These are phyloP conservation scores for Drosophila affinis DNA, from an alignment of 2,888 invertebrate species.

Conservation along the genomic window DNA sequence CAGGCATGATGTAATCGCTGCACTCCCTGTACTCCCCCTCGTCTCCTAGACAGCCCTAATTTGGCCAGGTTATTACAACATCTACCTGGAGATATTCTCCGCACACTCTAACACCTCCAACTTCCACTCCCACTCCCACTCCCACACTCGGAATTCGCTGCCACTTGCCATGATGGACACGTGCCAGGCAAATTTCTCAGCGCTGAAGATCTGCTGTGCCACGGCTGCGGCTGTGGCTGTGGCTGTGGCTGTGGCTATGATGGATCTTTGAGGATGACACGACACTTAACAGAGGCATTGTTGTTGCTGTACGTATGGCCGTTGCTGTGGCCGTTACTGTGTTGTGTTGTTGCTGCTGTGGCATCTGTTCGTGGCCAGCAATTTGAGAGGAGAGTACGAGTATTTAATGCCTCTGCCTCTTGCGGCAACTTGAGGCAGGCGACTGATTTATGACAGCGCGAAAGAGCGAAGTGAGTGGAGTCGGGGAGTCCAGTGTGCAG, in stretches of 20 bases:
- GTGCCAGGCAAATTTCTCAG: conserved; percentile 70
- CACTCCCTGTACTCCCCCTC: conserved; percentile 8
- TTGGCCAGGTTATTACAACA: conserved; percentile 64
- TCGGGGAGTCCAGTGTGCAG: conserved; percentile 16
- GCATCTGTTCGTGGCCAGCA: conserved; percentile 68
- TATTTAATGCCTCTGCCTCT: conserved; percentile 67
- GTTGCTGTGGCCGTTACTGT: neutral
- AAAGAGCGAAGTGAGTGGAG: conserved; percentile 51
- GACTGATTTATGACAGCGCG: conserved; percentile 76
- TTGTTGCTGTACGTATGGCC: conserved; percentile 44
- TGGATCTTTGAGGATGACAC: conserved; percentile 75
- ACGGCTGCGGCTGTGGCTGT: conserved; percentile 36
- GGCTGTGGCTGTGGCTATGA: conserved; percentile 56
- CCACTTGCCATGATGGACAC: conserved; percentile 65
- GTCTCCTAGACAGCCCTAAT: conserved; percentile 56
- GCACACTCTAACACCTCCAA: conserved; percentile 52
- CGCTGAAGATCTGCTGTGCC: conserved; percentile 40
- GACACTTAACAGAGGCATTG: conserved; percentile 69
- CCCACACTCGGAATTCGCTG: conserved; percentile 44
- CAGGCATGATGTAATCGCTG: conserved; percentile 52
- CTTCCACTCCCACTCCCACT: conserved; percentile 33
- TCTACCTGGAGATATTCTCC: conserved; percentile 39
- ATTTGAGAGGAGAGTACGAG: conserved; percentile 73
- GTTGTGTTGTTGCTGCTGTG: conserved; percentile 33
- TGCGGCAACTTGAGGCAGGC: conserved; percentile 58